phyloP scores from a whole-genome alignment of 2,797 vertebrate genomes.

The Trachops cirrhosus region DNA sequence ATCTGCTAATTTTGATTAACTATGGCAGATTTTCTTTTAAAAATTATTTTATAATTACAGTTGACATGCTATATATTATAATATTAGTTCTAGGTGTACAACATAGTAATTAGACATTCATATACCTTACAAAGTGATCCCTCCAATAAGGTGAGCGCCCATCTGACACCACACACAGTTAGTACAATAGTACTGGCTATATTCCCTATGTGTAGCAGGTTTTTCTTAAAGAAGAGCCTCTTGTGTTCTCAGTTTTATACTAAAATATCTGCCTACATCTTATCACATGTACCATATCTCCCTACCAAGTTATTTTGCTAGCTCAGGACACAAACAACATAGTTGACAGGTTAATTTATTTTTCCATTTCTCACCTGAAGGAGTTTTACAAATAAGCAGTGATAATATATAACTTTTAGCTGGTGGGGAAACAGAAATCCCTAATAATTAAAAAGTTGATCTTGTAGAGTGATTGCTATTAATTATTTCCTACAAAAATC shows the following conservation, averaged over 20 bases:
- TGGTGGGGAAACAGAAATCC: conserved; percentile 8
- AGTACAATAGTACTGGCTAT: background rate
- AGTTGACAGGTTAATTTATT: background rate
- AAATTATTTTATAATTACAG: background rate
- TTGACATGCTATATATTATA: background rate
- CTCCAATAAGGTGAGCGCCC: too few species aligned
- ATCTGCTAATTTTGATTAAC: background rate
- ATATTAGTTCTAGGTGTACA: background rate
- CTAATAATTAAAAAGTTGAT: background rate
- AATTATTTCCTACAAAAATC: background rate
- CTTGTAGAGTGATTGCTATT: background rate
- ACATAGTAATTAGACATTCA: background rate
- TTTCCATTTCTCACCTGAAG: background rate
- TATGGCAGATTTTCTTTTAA: background rate
- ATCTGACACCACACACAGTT: background rate
- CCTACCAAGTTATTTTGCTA: background rate
- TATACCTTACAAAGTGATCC: background rate
- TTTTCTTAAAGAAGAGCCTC: background rate
- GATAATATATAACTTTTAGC: background rate
- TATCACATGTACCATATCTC: background rate
- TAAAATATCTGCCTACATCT: background rate
- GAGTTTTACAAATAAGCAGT: background rate
- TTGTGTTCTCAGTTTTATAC: background rate
- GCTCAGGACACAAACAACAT: background rate
- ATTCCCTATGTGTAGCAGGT: background rate